Evolutionary conservation across 2,888 invertebrate genomes (phyloP), one percentile per base, ranked within the genome.

Genomic region (Chloroclysta siterata): DNA sequence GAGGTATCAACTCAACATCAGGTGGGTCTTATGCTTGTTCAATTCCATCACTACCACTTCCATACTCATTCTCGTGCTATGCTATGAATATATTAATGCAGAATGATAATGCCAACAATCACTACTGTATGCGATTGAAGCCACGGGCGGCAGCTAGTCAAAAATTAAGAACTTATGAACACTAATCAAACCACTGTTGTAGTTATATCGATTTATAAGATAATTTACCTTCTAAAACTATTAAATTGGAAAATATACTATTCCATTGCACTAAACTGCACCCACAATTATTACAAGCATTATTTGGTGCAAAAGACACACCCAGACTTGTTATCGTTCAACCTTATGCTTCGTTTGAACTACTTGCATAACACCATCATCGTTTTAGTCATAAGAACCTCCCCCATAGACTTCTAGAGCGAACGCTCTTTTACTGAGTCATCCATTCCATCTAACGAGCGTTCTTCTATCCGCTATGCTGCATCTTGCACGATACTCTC

Each of bases 241-340:
- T 52, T 59, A 54, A 52, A 54, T 52, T 6, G 15, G 54, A 52
- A 73, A 74, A 56, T 56, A 79, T 76, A 78, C 75, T 72, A 78
- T 82, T 79, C 77, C 76, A 84, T 81, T 86, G 85, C 83, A 85
- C 78, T 81, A 83, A 85, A 86, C 87, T 90, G 87, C 89, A 84
- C 87, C 87, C 76, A 86, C 86, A 88, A 89, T 90, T 88, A 89
- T 89, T 84, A 85, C 84, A 79, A 81, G 78, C 79, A 84, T 84
- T 88, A 89, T 90, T 87, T 88, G 88, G 90, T 89, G 82, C 89
- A 87, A 78, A 79, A 83, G 88, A 90, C 90, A 90, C 91, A 88
- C 91, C 90, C 88, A 87, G 81, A 87, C 88, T 89, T 85, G 90
- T 90, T 90, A 89, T 85, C 81, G 82, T 81, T 82, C 85, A 83